These are phyloP conservation scores for Drosophila meridionalis DNA, from an alignment of 2,888 invertebrate genomes.

Conservation along the genomic window DNA sequence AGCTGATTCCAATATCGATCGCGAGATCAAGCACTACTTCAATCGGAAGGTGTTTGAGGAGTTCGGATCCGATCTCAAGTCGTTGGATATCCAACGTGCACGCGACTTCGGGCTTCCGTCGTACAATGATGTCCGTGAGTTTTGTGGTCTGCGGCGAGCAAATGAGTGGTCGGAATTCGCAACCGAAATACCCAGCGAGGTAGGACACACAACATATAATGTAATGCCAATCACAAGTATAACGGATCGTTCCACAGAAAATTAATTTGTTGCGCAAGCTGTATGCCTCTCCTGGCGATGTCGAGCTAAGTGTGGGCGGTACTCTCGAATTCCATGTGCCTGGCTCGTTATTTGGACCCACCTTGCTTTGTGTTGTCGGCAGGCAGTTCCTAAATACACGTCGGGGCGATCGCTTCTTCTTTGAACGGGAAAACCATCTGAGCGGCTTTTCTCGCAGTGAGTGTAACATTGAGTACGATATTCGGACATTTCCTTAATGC, in stretches of 20 bases:
- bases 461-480: not conserved
- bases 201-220: constrained; percentile 29
- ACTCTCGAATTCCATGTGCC: constrained; percentile 88
- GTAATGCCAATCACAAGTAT: not conserved
- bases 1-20: constrained; percentile 90
- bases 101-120: constrained; percentile 76
- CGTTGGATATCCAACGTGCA: constrained; percentile 79
- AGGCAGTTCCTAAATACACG: constrained; percentile 90
- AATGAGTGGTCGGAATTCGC: constrained; percentile 72
- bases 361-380: constrained; percentile 89
- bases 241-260: constrained; percentile 84
- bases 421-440: constrained; percentile 86
- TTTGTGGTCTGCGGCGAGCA: constrained; percentile 76
- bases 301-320: constrained; percentile 90
- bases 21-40: constrained; percentile 78
- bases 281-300: constrained; percentile 88
- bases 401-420: constrained; percentile 90
- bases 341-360: constrained; percentile 89
- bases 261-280: constrained; percentile 86
- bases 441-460: constrained; percentile 86
- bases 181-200: constrained; percentile 89
- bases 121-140: constrained; percentile 77
- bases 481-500: not conserved
- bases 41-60: constrained; percentile 79
- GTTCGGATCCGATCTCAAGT: constrained; percentile 86